Conservation (phyloP, 2,113 vertebrate genomes). For the Syngnathoides biaculeatus region DNA sequence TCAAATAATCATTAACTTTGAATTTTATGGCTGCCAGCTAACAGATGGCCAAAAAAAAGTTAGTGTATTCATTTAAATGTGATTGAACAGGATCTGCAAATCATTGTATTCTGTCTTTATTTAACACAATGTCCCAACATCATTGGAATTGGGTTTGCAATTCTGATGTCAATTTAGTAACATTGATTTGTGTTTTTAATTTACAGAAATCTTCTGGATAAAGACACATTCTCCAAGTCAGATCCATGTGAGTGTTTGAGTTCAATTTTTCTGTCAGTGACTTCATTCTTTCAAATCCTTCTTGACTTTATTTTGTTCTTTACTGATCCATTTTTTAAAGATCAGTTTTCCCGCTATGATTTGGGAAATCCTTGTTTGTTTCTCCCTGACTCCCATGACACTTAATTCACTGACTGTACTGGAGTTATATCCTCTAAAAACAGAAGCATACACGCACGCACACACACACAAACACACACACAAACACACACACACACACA, state of each 20-base stretch:
- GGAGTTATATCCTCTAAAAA: constrained; percentile 24
- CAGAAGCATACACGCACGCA: constrained; percentile 2
- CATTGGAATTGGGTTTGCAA: no score
- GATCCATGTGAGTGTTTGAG: constrained; percentile 84
- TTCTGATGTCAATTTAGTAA: constrained; percentile 1
- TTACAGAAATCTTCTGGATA: constrained; percentile 87
- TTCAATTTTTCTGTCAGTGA: background rate
- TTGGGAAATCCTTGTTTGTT: constrained; percentile 29
- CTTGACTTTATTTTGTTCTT: background rate
- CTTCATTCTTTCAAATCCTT: background rate
- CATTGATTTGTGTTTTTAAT: constrained; percentile 31
- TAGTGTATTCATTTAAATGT: no score
- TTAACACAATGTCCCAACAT: no score
- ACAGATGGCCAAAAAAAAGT: no score
- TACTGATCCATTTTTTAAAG: background rate
- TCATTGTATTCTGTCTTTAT: no score
- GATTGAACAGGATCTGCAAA: no score
- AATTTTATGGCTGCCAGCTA: no score
- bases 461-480: constrained; percentile 14
- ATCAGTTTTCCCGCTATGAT: constrained; percentile 10
- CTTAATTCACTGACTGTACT: constrained; percentile 25
- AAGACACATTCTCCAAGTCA: constrained; percentile 96
- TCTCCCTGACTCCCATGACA: constrained; percentile 12
- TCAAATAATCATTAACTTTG: no score
- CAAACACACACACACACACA: constrained; percentile 8